These are phyloP conservation scores for Heterodera schachtii DNA, from an alignment of 1,140 invertebrate species.

Conservation along the genomic window DNA sequence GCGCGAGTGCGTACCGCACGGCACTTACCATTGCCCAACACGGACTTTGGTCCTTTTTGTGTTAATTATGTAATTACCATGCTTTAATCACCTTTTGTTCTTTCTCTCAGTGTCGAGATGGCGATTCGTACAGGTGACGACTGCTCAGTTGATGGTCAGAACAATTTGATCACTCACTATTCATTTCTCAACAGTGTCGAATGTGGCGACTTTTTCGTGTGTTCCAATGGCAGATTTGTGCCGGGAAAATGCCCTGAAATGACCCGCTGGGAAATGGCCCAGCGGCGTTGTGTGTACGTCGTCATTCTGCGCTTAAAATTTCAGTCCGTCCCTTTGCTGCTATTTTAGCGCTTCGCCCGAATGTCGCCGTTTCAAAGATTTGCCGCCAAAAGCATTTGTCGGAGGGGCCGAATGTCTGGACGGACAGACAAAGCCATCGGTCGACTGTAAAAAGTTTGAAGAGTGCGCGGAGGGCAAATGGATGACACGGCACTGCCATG, in stretches of 20 bases:
- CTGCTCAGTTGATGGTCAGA: too few species aligned
- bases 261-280: constrained; percentile 25
- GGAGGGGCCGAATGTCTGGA: neutral
- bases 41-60: constrained; percentile 1
- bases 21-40: constrained; percentile 25
- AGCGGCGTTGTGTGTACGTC: constrained; percentile 19
- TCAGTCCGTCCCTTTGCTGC: too few species aligned
- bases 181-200: neutral
- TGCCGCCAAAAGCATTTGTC: neutral
- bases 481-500: constrained; percentile 10
- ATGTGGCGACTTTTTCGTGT: constrained; percentile 33
- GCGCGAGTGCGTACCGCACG: constrained; percentile 19
- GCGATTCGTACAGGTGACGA: constrained; percentile 16
- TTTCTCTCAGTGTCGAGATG: constrained; percentile 26
- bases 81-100: neutral
- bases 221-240: constrained; percentile 21
- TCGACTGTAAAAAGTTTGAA: constrained; percentile 27
- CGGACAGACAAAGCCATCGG: constrained; percentile 15
- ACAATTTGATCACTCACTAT: neutral
- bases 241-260: constrained; percentile 27
- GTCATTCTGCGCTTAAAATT: too few species aligned
- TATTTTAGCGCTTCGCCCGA: neutral
- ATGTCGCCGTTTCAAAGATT: neutral
- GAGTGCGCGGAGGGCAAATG: constrained; percentile 17
- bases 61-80: neutral